A percentile compares a stretch with the other conserved stretches of the same genome.
phyloP scores from a whole-genome alignment of 2,888 invertebrate genomes.

The Papilio protenor region DNA sequence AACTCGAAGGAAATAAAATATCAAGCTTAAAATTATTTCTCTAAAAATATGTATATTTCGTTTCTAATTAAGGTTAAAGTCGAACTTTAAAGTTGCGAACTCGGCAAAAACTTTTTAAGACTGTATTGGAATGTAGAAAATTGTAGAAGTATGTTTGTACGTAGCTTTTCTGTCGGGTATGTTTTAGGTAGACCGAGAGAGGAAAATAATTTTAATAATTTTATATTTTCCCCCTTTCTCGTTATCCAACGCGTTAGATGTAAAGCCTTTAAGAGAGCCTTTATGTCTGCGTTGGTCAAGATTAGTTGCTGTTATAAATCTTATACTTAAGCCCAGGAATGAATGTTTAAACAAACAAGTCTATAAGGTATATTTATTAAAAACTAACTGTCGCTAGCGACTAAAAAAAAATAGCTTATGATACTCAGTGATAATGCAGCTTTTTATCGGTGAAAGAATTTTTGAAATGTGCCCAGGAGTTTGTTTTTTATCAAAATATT shows the following conservation, averaged over 20 bases:
- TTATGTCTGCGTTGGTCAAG: neutral
- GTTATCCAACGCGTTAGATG: neutral
- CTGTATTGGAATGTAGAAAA: neutral
- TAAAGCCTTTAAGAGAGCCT: neutral
- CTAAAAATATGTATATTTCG: neutral
- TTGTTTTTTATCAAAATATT: too few relatives aligned
- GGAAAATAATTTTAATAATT: constrained; percentile 1
- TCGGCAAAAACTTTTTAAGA: neutral
- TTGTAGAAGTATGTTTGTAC: neutral
- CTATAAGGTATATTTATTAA: too few relatives aligned
- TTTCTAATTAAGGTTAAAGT: neutral
- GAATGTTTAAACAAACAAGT: neutral
- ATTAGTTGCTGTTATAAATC: neutral
- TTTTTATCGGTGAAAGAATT: too few relatives aligned
- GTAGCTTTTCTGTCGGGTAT: neutral
- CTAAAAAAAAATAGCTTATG: too few relatives aligned
- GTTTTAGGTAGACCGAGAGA: constrained; percentile 1
- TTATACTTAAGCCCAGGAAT: neutral
- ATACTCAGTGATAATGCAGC: too few relatives aligned
- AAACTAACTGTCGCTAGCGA: too few relatives aligned
- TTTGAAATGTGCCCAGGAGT: too few relatives aligned
- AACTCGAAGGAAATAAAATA: neutral
- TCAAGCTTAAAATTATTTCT: neutral
- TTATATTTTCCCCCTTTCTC: constrained; percentile 6
- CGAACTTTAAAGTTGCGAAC: neutral